Base-by-base conservation (phyloP, 2,888 invertebrate genomes). In the Sesia bembeciformis region DNA sequence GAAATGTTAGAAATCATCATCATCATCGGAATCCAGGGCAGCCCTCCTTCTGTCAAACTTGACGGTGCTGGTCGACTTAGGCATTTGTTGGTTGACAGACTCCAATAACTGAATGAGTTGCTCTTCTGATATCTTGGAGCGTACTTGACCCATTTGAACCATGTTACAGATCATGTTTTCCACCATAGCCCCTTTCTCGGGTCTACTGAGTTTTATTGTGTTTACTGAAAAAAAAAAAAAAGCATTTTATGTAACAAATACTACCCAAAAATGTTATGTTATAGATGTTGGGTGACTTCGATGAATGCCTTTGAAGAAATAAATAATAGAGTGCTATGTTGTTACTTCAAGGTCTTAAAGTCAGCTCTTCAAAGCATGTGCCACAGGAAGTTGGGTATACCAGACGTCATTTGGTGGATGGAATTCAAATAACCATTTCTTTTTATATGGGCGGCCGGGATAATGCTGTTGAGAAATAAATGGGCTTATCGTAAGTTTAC, bases 161-260 rank as follows among this genome's bases (percentile, higher is more conserved):
- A 99, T 98, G 72, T 94, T 93, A 58, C 98, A 91, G 64, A 99
- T 92, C 94, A 98, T 96, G 63, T 94, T 94, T 90, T 99, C 98
- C 55, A 99, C 94, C 94, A 97, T 95, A 74, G 93, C 93, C 5
- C 97, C 99, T 80, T 98, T 99, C 71, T 98, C 99, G 52, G 99
- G 99, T 84, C 97, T 98, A 61, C 97, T 97, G 52, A 98, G 88
- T 74, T 95, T 95, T 58, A 99, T 91, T 54, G 96, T 99, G 76
- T 97, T 98, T 72, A 99, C 97, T 97, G 81, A 23, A 92, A 91
- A 58, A n/a, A 50, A 55, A 52, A 52, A 53, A 49, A 2, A 23
- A 23, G 23, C 23, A 23, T 23, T 23, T 23, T 23, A 23, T 23
- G 23, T 23, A 23, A 23, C 23, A 23, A 23, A 23, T 23, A 1